Evolutionary conservation across 2,113 vertebrate genomes (phyloP).

Genomic region (Mionectes macconnelli): DNA sequence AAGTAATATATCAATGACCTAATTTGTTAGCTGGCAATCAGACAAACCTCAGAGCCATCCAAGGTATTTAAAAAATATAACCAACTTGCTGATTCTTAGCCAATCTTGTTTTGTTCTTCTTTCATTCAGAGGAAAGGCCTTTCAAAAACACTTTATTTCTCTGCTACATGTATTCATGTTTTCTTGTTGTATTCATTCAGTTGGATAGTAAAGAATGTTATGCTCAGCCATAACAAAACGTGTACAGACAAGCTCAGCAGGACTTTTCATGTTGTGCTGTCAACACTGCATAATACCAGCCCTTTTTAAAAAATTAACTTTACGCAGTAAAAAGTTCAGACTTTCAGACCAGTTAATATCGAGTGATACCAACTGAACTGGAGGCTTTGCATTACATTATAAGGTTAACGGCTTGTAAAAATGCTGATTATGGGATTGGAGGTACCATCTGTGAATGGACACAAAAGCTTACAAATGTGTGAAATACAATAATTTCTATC

Average conservation of each 20-base stretch:
- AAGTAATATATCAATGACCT: constrained; percentile 7
- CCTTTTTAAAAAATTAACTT: not conserved
- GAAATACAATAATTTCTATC: not conserved
- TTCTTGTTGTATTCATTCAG: constrained; percentile 21
- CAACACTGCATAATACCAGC: not conserved
- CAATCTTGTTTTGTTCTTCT: constrained; percentile 16
- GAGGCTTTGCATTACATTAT: not conserved
- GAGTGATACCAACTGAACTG: not conserved
- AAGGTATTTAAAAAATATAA: constrained; percentile 26
- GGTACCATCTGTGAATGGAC: not conserved
- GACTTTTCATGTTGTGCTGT: constrained; percentile 18
- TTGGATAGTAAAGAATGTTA: constrained; percentile 29
- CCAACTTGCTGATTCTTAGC: not conserved
- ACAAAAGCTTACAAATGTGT: not conserved
- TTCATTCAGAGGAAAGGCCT: constrained; percentile 9
- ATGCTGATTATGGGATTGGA: not conserved
- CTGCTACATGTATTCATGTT: constrained; percentile 11
- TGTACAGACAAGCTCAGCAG: constrained; percentile 34
- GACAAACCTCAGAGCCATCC: constrained; percentile 38
- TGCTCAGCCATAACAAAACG: not conserved
- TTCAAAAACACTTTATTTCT: constrained; percentile 39
- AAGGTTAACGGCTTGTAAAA: not conserved
- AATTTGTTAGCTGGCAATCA: constrained; percentile 44
- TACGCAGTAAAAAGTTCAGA: not conserved
- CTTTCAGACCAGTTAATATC: not conserved